Base-by-base conservation (phyloP, 2,797 vertebrate genomes). In the Pogoniulus pusillus region DNA sequence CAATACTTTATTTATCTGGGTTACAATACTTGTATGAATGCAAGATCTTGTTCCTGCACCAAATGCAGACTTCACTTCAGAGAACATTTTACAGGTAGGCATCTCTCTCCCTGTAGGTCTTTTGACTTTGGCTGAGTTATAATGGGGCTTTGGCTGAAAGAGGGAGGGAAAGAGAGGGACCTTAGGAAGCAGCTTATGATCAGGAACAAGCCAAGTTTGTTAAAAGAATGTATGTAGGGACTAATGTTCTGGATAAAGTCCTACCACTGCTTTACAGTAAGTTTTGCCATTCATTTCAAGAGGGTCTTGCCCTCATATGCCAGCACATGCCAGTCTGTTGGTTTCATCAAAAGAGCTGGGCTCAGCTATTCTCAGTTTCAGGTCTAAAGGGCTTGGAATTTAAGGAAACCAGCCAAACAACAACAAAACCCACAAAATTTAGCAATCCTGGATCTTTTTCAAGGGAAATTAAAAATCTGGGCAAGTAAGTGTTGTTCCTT, bases 241-340 rank as follows among this genome's bases (percentile, higher is more conserved):
- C 30, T 64, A 57, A 70, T n/a, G 27, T 26, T 89, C 51, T 62
- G 17, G 14, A 37, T 65, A 57, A 82, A 92, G 82, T 70, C 16
- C 60, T 90, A 43, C 32, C 12, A 17, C 43, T 89, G 39, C 22
- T 88, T 86, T 73, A 81, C 90, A 80, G 13, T 30, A 62, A 71
- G 22, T 62, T 91, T 90, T 94, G 51, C 23, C 53, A 69, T 1
- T 75, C 53, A 73, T 78, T 93, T 77, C 29, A 65, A 62, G 58
- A 76, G 45, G 63, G 16, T 64, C n/a, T 22, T 72, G 53, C 74
- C 72, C 35, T 79, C 45, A 6, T 18, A 60, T 4, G 6, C 15
- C 32, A 74, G 41, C 65, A 65, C 7, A 1, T 69, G 79, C 29
- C 47, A 87, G n/a, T 55, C 74, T 19, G 7, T 49, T 35, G 58